phyloP scores from a whole-genome alignment of 2,797 vertebrate species.

The Sebastes itinus region DNA sequence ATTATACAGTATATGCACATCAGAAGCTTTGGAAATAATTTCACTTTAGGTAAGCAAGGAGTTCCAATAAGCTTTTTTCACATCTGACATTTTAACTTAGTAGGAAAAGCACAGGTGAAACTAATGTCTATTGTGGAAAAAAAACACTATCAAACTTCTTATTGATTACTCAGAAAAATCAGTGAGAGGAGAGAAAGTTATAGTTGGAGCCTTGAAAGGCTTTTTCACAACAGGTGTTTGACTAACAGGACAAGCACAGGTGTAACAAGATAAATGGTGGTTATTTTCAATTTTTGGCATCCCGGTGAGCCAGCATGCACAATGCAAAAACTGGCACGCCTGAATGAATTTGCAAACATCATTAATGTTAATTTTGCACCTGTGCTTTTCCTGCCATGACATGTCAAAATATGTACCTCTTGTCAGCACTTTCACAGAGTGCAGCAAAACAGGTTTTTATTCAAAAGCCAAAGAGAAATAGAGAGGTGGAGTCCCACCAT shows the following conservation, averaged over 20 bases:
- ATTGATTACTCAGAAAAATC: background rate
- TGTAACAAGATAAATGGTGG: background rate
- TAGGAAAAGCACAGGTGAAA: background rate
- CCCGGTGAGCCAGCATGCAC: background rate
- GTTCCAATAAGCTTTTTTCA: background rate
- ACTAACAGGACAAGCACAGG: background rate
- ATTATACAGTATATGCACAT: background rate
- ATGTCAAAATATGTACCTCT: background rate
- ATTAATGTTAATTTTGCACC: background rate
- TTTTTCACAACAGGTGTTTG: background rate
- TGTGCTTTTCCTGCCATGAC: background rate
- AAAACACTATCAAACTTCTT: background rate
- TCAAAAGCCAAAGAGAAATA: background rate
- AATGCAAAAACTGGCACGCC: background rate
- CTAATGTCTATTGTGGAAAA: background rate
- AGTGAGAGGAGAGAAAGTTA: background rate
- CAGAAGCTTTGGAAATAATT: background rate
- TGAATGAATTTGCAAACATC: background rate
- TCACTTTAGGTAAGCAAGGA: background rate
- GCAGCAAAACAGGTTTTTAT: background rate
- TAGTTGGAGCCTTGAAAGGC: background rate
- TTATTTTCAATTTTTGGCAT: background rate
- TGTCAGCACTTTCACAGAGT: background rate
- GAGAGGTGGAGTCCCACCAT: too few relatives aligned
- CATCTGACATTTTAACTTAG: too few relatives aligned